Percentiles rank a stretch among this genome's conserved stretches.
These are phyloP conservation scores for Temnothorax nylanderi DNA, from an alignment of 1,140 invertebrate genomes.

Conservation along the genomic window DNA sequence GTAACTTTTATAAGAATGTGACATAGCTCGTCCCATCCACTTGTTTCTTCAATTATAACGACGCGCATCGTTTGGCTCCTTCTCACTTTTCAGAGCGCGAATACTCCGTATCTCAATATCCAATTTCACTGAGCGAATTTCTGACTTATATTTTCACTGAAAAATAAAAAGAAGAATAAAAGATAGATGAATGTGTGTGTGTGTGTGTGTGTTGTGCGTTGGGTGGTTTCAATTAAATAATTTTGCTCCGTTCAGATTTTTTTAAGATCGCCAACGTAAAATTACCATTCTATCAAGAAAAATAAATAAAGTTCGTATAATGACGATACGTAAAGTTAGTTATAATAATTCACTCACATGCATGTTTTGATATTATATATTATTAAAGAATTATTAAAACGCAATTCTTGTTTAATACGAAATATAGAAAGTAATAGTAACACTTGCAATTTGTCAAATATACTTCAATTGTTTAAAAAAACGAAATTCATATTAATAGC, in stretches of 20 bases:
- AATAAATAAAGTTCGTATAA: not conserved
- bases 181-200: too few relatives aligned
- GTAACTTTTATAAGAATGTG: conserved; percentile 23
- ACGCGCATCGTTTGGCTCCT: conserved; percentile 46
- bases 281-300: not conserved
- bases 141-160: conserved; percentile 5
- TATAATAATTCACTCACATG: not conserved
- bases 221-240: conserved; percentile 11
- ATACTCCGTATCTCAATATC: conserved; percentile 28
- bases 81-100: conserved; percentile 24
- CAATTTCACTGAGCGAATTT: conserved; percentile 25
- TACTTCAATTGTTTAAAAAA: not conserved
- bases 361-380: not conserved
- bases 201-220: too few relatives aligned
- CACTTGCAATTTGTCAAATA: not conserved
- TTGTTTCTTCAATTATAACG: conserved; percentile 46
- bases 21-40: conserved; percentile 2
- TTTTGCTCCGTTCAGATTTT: not conserved
- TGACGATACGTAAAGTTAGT: not conserved
- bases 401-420: not conserved
- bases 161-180: not conserved
- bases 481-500: not conserved
- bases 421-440: not conserved
- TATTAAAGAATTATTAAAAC: not conserved
- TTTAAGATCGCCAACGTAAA: not conserved